Conservation (phyloP, 2,113 vertebrate genomes). For the Naja naja region DNA sequence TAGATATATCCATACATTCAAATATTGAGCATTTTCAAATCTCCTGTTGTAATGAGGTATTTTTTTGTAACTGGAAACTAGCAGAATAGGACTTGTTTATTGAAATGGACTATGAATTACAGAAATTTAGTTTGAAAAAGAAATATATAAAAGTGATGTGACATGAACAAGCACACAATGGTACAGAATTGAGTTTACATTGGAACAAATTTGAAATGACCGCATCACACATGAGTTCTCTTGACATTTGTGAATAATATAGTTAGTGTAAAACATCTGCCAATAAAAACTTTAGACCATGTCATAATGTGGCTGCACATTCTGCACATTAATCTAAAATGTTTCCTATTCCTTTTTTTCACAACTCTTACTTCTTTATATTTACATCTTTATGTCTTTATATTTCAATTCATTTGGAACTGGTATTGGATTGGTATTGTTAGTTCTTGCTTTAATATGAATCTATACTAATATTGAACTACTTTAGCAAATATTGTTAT, state of each 20-base stretch:
- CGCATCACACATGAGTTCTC: not conserved
- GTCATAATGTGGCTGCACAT: not conserved
- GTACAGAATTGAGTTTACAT: not conserved
- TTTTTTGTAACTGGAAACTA: not conserved
- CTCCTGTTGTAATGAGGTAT: not conserved
- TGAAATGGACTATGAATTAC: not conserved
- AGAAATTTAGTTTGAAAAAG: not conserved
- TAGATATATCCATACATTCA: not conserved
- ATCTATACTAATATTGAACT: not conserved
- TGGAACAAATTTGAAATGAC: slow-evolving; percentile 11
- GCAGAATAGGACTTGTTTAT: not conserved
- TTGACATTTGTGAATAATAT: slow-evolving; percentile 16
- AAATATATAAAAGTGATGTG: slow-evolving; percentile 2
- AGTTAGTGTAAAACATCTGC: not conserved
- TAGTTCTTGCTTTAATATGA: not conserved
- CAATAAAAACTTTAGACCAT: slow-evolving; percentile 5
- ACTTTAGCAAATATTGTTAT: not conserved
- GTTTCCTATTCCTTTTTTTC: not conserved
- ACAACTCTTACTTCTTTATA: not conserved
- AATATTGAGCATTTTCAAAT: not conserved
- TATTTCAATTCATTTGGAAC: not conserved
- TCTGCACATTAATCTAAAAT: slow-evolving; percentile 15
- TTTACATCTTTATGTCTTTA: not conserved
- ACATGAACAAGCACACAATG: slow-evolving; percentile 13
- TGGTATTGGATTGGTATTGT: not conserved